phyloP scores from a whole-genome alignment of 2,888 invertebrate genomes.

The Chaetogeoica ovagalla region DNA sequence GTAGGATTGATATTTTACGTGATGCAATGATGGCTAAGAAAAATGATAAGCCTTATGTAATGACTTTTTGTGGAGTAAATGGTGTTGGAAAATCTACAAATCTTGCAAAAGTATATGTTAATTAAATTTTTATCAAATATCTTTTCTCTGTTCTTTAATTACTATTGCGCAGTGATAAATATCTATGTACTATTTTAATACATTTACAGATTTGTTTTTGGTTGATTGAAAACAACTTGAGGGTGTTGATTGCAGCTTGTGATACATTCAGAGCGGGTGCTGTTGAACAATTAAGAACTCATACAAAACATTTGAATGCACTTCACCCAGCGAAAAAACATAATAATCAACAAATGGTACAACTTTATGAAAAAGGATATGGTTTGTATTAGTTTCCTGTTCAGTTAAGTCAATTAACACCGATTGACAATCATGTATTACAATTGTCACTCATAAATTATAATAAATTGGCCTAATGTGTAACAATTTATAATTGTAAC shows the following conservation, averaged over 20 bases:
- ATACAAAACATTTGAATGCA: conserved; percentile 88
- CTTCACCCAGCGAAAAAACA: conserved; percentile 82
- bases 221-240: conserved; percentile 95
- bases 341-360: conserved; percentile 77
- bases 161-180: neutral
- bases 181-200: neutral
- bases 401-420: neutral
- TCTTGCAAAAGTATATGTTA: conserved; percentile 75
- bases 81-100: conserved; percentile 99
- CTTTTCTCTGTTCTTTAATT: too few species aligned
- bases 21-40: conserved; percentile 89
- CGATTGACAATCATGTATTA: neutral
- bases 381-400: conserved; percentile 60
- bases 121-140: neutral
- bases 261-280: conserved; percentile 99
- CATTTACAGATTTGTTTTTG: conserved; percentile 85
- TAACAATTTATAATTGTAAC: neutral
- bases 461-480: too few species aligned
- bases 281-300: conserved; percentile 96
- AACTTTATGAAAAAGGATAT: conserved; percentile 97
- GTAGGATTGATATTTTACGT: conserved; percentile 92
- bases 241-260: conserved; percentile 96
- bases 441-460: neutral
- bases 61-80: conserved; percentile 98
- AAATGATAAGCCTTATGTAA: conserved; percentile 85